Conservation (phyloP, 2,888 invertebrate genomes). For the Drosophila prostipennis region DNA sequence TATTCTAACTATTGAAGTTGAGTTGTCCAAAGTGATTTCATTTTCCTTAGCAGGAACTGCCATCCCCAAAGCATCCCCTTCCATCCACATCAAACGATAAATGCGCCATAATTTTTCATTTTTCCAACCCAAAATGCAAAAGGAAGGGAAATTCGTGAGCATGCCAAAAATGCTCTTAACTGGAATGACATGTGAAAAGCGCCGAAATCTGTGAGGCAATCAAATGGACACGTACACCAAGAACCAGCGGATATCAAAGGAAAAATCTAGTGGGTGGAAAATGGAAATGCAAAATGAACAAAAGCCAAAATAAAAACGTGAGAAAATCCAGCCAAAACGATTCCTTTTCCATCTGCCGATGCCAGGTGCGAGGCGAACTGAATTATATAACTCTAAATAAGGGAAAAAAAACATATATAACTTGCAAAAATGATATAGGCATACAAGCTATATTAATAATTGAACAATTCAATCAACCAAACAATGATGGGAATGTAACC, state of each 20-base stretch:
- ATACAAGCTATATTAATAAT: conserved; percentile 36
- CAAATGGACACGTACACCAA: conserved; percentile 72
- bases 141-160: conserved; percentile 61
- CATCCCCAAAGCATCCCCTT: not conserved
- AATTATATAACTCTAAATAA: conserved; percentile 11
- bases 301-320: conserved; percentile 61
- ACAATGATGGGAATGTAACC: conserved; percentile 54
- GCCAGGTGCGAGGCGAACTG: conserved; percentile 52
- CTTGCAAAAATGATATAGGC: conserved; percentile 27
- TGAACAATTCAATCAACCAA: conserved; percentile 58
- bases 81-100: conserved; percentile 8
- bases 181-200: conserved; percentile 75
- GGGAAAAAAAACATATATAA: conserved; percentile 21
- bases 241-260: conserved; percentile 40
- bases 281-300: conserved; percentile 56
- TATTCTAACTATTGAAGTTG: too few species aligned
- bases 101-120: conserved; percentile 53
- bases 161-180: conserved; percentile 79
- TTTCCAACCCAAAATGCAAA: conserved; percentile 23
- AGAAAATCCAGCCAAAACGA: conserved; percentile 52
- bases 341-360: conserved; percentile 10
- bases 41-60: not conserved
- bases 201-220: conserved; percentile 73
- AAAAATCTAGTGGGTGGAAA: conserved; percentile 41
- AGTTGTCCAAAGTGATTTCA: too few species aligned